Evolutionary conservation across 2,888 invertebrate species (phyloP).

Genomic region (Lottia gigantea): DNA sequence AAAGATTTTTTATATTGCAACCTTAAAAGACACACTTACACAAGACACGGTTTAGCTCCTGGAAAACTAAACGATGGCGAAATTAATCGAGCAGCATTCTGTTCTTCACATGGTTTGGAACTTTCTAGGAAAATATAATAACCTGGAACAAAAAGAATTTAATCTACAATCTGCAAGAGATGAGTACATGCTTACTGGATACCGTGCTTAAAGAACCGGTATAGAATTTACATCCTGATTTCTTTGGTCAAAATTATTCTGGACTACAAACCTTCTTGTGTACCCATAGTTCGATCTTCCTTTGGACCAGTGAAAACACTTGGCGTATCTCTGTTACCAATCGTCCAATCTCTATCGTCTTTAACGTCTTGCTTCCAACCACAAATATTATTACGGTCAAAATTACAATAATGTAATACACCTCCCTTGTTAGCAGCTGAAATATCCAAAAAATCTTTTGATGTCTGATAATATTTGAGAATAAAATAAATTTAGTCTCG

Average conservation of each 20-base stretch:
- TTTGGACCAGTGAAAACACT: constrained; percentile 39
- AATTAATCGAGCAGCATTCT: constrained; percentile 31
- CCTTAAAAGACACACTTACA: constrained; percentile 31
- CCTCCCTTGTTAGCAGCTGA: constrained; percentile 15
- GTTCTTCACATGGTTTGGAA: constrained; percentile 24
- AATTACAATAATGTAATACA: constrained; percentile 24
- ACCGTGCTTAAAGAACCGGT: background rate
- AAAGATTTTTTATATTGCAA: no score
- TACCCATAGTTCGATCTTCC: constrained; percentile 38
- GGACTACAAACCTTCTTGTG: constrained; percentile 29
- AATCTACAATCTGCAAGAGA: no score
- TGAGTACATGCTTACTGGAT: background rate
- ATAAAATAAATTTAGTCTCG: no score
- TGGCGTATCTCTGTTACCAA: constrained; percentile 29
- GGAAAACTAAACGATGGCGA: constrained; percentile 29
- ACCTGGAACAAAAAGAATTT: constrained; percentile 23
- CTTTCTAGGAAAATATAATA: constrained; percentile 39
- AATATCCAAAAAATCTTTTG: background rate
- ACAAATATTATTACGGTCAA: constrained; percentile 24
- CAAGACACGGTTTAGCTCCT: constrained; percentile 27
- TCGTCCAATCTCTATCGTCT: constrained; percentile 35
- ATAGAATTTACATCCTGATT: background rate
- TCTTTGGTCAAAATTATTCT: background rate
- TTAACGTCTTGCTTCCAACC: constrained; percentile 32
- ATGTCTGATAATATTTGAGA: no score